Conservation (phyloP, 1,140 invertebrate genomes). For the Brachystomella parvula region DNA sequence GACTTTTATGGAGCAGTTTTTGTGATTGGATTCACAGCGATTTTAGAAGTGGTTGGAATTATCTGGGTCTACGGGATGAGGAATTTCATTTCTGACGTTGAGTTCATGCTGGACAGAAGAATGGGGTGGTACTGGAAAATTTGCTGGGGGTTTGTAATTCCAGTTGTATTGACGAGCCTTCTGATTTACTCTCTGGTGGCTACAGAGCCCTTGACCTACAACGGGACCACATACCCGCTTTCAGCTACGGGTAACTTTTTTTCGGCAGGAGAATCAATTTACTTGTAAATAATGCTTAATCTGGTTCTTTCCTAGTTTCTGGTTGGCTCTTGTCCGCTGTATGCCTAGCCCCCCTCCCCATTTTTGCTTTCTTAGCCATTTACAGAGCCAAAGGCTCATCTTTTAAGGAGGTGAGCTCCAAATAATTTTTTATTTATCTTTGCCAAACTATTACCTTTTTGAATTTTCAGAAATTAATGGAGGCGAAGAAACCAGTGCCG, state of each 20-base stretch:
- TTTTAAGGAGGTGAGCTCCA: neutral
- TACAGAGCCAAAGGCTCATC: slow-evolving; percentile 5
- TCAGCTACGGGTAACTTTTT: slow-evolving; percentile 1
- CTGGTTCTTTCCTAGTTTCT: slow-evolving; percentile 1
- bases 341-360: neutral
- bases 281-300: neutral
- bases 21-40: slow-evolving; percentile 59
- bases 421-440: slow-evolving; percentile 10
- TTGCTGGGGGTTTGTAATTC: slow-evolving; percentile 69
- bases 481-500: neutral
- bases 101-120: slow-evolving; percentile 64
- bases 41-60: slow-evolving; percentile 44
- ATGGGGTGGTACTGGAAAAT: slow-evolving; percentile 64
- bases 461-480: slow-evolving; percentile 14
- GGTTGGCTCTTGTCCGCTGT: slow-evolving; percentile 9
- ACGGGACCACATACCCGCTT: slow-evolving; percentile 5
- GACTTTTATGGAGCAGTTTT: slow-evolving; percentile 45
- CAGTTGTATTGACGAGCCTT: slow-evolving; percentile 56
- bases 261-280: neutral
- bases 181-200: slow-evolving; percentile 55
- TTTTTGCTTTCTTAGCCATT: neutral
- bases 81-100: slow-evolving; percentile 62
- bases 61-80: slow-evolving; percentile 46
- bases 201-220: slow-evolving; percentile 49
- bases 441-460: neutral